Evolutionary conservation across 1,140 invertebrate genomes (phyloP), one percentile per base, ranked within the genome.

Genomic region (Drosophila trapezifrons): DNA sequence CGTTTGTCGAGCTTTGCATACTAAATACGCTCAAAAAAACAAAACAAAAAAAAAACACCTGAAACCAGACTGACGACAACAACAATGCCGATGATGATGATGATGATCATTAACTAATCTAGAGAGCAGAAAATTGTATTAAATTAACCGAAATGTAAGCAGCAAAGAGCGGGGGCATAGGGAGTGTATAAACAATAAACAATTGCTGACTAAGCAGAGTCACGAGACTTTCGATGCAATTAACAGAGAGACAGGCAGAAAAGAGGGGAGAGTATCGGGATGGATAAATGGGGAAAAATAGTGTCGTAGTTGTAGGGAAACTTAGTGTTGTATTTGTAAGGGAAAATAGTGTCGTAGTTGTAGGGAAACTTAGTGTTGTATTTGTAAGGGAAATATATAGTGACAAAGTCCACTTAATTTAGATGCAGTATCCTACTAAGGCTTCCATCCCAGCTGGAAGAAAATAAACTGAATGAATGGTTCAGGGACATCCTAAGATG

Each of bases 81-180:
- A 62, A 27, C 15, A 52, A 35, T 13, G 17, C 29, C 7, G 17
- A 32, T 10, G 29, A 10, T 29, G 29, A 29, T 38, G 32, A 29
- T 49, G 47, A 59, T 59, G 55, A 77, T 77, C 75, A 77, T 77
- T 77, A 77, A 77, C 73, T 67, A 77, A 77, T 77, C 64, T 77
- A 77, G 74, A 77, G 74, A 77, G 74, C 75, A 77, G 74, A 76
- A 77, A 77, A 77, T 77, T 77, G 43, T 77, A 77, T 77, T 76
- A 60, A 77, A 77, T 77, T 77, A 77, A 58, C 73, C 54, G 40
- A 72, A 43, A 42, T 55, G 51, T 32, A 45, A 29, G 35, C 32
- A 67, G 51, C 29, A 17, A 37, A 56, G 43, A 25, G 37, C 12
- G 47, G 51, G 51, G 32, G 32, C 32, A 37, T 10, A 54, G 22